Base-by-base conservation (phyloP, 35 echinoderm and acorn worm species). In the Acanthaster planci region DNA sequence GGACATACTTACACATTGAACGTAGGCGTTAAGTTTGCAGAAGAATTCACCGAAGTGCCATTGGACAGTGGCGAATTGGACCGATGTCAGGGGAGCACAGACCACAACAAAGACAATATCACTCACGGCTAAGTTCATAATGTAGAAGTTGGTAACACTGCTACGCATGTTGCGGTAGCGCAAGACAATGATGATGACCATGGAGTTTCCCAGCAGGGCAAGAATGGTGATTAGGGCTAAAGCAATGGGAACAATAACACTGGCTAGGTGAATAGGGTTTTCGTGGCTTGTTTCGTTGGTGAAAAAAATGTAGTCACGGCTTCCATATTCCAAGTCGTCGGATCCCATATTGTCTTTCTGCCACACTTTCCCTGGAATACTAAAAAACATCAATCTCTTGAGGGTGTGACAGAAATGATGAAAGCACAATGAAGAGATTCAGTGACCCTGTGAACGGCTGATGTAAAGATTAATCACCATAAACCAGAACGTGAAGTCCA, bases 141-240 rank as follows among this genome's bases (percentile, higher is more conserved):
- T 97, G 83, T 97, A 97, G 68, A 97, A 97, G 51, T 97, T 97
- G 76, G 94, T 97, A 8, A 97, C 90, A 44, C 86, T 97, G 12
- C 85, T 36, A 8, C 92, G 76, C 94, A 97, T 97, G 81, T 82
- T 89, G 12, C 90, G 80, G 37, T 82, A 97, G 1, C 90, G 85
- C 19, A 97, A 31, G 16, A 97, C 94, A 29, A 97, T 97, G 76
- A 76, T 92, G 59, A 97, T 89, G 37, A 97, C 94, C 0, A 97
- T 60, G 17, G 85, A 83, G 52, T 97, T 97, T 9, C 94, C 94
- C 14, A 82, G 54, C 36, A 89, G 30, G 42, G 90, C 80, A 9
- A 97, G 19, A 39, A 97, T 5, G 21, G 86, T 77, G 59, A 97
- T 86, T 17, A 89, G 47, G 50, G 55, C 76, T 37, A 97, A 77